Evolutionary conservation across 2,797 vertebrate genomes (phyloP).

Genomic region (Clarias laeviceps): DNA sequence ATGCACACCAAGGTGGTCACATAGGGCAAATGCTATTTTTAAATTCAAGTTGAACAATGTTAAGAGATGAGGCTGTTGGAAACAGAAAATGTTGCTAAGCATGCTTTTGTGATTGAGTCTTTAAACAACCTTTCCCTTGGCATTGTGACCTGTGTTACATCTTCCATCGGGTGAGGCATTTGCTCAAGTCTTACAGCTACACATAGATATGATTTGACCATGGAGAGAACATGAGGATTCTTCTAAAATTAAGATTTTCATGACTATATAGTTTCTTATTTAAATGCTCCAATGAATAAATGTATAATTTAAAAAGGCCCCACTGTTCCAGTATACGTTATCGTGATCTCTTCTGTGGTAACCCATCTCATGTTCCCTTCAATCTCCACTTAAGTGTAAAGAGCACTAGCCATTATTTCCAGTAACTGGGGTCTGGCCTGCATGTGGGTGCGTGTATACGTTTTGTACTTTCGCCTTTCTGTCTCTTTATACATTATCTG

Average conservation of each 20-base stretch:
- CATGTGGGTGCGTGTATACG: neutral
- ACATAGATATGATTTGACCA: neutral
- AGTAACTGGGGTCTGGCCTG: neutral
- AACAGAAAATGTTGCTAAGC: neutral
- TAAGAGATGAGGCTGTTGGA: neutral
- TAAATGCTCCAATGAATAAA: neutral
- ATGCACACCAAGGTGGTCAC: neutral
- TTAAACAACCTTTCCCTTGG: neutral
- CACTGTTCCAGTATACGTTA: neutral
- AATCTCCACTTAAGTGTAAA: slow-evolving; percentile 2
- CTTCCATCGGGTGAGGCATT: neutral
- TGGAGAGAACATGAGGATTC: neutral
- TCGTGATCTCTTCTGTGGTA: neutral
- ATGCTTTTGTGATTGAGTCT: neutral
- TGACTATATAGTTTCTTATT: neutral
- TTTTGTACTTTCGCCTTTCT: neutral
- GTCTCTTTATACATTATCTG: neutral
- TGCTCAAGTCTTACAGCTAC: neutral
- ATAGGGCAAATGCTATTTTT: neutral
- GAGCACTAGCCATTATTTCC: neutral
- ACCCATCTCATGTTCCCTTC: neutral
- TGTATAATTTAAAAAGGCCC: neutral
- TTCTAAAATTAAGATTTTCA: neutral
- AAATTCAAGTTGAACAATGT: neutral
- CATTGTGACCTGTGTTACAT: neutral